Evolutionary conservation across 2,113 vertebrate genomes (phyloP).

Genomic region (Pedetes capensis): DNA sequence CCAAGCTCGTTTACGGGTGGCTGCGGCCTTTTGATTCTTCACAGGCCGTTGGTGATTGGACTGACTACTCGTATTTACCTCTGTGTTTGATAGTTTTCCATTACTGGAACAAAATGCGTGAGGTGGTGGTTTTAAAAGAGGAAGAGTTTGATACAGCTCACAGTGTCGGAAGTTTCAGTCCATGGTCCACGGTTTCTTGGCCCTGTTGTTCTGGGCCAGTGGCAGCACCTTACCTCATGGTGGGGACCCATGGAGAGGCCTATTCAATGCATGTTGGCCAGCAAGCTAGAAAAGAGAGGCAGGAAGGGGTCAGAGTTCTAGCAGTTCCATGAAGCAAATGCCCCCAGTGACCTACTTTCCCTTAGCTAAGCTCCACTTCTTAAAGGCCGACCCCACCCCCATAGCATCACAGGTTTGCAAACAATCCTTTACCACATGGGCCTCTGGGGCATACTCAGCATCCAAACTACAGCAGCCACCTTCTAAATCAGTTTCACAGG

Average conservation of each 20-base stretch:
- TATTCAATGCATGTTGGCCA: too few species aligned
- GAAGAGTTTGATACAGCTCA: not conserved
- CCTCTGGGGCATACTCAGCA: not conserved
- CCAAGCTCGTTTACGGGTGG: not conserved
- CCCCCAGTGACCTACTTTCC: not conserved
- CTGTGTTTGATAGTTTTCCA: not conserved
- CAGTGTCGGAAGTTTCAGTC: not conserved
- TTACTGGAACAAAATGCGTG: not conserved
- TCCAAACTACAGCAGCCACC: not conserved
- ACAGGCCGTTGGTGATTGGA: not conserved
- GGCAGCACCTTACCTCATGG: not conserved
- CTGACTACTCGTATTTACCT: not conserved
- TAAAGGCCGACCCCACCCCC: not conserved
- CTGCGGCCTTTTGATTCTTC: conserved; percentile 50
- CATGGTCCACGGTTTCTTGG: too few species aligned
- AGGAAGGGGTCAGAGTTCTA: not conserved
- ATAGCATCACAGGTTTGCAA: not conserved
- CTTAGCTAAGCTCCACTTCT: too few species aligned
- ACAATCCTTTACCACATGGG: not conserved
- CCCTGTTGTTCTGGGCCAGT: not conserved
- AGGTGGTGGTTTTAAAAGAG: not conserved
- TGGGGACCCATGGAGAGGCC: not conserved
- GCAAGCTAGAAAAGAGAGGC: too few species aligned
- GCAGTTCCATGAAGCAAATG: not conserved
- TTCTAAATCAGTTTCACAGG: conserved; percentile 27